These are phyloP conservation scores for Aspiorhynchus laticeps DNA, from an alignment of 2,113 vertebrate species.

Conservation along the genomic window DNA sequence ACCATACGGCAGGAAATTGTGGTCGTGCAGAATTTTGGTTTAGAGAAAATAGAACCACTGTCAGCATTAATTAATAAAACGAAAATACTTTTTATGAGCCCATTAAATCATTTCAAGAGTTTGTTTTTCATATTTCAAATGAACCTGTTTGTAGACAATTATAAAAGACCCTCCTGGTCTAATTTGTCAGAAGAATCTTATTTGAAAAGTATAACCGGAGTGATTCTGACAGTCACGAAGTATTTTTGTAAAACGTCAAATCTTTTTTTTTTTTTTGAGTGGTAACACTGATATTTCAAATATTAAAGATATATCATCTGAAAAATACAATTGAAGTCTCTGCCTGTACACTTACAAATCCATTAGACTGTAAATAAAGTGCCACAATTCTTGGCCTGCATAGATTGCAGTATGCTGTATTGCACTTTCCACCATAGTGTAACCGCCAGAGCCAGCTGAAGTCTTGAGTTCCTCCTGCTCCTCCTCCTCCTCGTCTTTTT, in stretches of 20 bases:
- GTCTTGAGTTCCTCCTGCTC: conserved; percentile 44
- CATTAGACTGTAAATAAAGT: conserved; percentile 80
- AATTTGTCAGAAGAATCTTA: conserved; percentile 68
- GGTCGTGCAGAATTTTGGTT: conserved; percentile 77
- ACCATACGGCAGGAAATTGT: conserved; percentile 77
- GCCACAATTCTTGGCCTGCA: conserved; percentile 82
- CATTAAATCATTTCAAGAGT: conserved; percentile 58
- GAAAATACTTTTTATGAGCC: conserved; percentile 72
- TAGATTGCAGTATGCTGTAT: conserved; percentile 81
- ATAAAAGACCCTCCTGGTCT: conserved; percentile 73
- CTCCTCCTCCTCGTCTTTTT: conserved; percentile 38
- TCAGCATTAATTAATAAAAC: conserved; percentile 75
- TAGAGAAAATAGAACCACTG: conserved; percentile 81
- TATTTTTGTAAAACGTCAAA: conserved; percentile 66
- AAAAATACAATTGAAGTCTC: conserved; percentile 79
- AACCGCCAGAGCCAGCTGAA: conserved; percentile 59
- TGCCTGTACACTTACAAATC: conserved; percentile 79
- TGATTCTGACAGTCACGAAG: conserved; percentile 59
- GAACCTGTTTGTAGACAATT: conserved; percentile 62
- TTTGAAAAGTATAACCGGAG: conserved; percentile 64
- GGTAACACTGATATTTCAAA: conserved; percentile 71
- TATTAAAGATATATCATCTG: conserved; percentile 79
- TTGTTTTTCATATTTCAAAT: conserved; percentile 59
- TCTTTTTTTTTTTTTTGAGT: conserved; percentile 58
- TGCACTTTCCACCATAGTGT: conserved; percentile 74